Conservation (phyloP, 2,888 invertebrate species). For the Pomacea canaliculata region DNA sequence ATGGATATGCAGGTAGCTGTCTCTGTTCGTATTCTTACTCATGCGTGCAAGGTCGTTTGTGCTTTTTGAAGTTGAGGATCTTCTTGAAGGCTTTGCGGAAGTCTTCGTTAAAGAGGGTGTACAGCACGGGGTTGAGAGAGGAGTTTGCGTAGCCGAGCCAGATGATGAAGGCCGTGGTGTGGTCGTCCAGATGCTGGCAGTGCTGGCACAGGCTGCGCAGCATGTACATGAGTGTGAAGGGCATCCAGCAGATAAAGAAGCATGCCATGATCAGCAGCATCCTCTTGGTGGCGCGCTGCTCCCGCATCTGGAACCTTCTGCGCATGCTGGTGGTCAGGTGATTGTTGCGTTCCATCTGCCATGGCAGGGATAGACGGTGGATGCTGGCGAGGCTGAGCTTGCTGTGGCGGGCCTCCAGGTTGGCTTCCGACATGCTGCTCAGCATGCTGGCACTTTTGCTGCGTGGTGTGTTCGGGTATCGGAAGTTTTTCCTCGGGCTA, state of each 20-base stretch:
- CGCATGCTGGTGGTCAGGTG: conserved; percentile 47
- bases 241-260: conserved; percentile 70
- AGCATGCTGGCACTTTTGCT: conserved; percentile 40
- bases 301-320: conserved; percentile 63
- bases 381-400: conserved; percentile 9
- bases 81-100: conserved; percentile 67
- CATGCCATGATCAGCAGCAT: conserved; percentile 70
- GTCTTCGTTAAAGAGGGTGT: conserved; percentile 69
- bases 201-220: conserved; percentile 61
- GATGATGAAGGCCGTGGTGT: conserved; percentile 64
- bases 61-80: conserved; percentile 41
- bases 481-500: not conserved
- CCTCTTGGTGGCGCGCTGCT: conserved; percentile 68
- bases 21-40: not conserved
- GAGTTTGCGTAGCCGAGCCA: conserved; percentile 70
- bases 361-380: conserved; percentile 35
- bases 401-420: conserved; percentile 3
- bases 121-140: conserved; percentile 67
- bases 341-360: conserved; percentile 30
- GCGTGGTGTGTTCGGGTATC: conserved; percentile 1
- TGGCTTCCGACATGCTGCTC: conserved; percentile 7
- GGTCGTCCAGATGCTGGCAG: conserved; percentile 53
- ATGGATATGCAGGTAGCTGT: no score
- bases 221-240: conserved; percentile 69
- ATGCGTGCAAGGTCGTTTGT: not conserved